Evolutionary conservation across 2,888 invertebrate genomes (phyloP), one percentile per base, ranked within the genome.

Genomic region (Rhaphigaster nebulosa): DNA sequence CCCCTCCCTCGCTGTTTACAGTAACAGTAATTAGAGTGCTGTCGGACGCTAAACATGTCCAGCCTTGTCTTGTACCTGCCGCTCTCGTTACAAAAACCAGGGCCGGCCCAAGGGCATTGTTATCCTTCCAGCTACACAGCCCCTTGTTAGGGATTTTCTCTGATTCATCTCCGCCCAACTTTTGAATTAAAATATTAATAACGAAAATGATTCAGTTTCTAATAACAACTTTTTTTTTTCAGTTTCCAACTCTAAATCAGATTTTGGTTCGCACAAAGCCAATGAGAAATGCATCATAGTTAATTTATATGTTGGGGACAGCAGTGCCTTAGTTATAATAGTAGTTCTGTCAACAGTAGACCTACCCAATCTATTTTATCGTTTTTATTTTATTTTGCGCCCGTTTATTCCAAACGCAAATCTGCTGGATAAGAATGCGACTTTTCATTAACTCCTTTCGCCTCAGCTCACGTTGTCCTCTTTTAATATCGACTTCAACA

Each of bases 81-180:
- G 38, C 84, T 45, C 45, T 50, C 45, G 84, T 84, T 84, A 50
- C 84, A 84, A 84, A 84, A 84, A 84, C 84, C 84, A 50, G 4
- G 2, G n/a, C 84, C 15, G 41, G 45, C 84, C 84, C 84, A n/a
- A 84, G 84, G 70, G 84, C 84, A 45, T 41, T 84, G 84, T 84
- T 84, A 50, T 41, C 38, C 15, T 29, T 38, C 34, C 34, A 8
- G 65, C 70, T 38, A 76, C 70, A 76, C 6, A 23, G 70, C 1
- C 70, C 70, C 70, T 76, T 76, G 70, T 76, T 76, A 76, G 38
- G 38, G 34, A 20, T 70, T 38, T 23, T 38, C 70, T 76, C 70
- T 76, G 34, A 34, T 38, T 76, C 23, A 5, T 8, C 34, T 38
- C 23, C 38, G 1, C 23, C 70, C 20, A 29, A 76, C 34, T 76